Evolutionary conservation across 2,888 invertebrate species (phyloP).

Genomic region (Aspidiotus rigidus): DNA sequence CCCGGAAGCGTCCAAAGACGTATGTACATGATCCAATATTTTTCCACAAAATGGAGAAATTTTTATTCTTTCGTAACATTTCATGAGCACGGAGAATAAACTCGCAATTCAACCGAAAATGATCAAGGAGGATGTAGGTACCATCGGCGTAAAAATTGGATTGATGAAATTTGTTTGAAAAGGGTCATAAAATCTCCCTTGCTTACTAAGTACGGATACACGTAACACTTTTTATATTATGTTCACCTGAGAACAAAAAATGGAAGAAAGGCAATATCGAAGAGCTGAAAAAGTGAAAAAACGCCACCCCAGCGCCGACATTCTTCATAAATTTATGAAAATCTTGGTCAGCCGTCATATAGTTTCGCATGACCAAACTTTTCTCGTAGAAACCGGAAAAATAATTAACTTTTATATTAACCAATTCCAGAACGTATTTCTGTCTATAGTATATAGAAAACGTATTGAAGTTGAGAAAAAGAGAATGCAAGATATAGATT

Average conservation of each 20-base stretch:
- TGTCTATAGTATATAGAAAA: slow-evolving; percentile 29
- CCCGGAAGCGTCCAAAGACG: too few species aligned
- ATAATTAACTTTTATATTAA: slow-evolving; percentile 24
- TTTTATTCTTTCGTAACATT: too few species aligned
- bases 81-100: too few species aligned
- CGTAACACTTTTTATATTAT: too few species aligned
- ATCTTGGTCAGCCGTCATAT: slow-evolving; percentile 28
- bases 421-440: slow-evolving; percentile 26
- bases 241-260: slow-evolving; percentile 23
- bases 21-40: too few species aligned
- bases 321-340: slow-evolving; percentile 23
- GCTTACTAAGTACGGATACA: too few species aligned
- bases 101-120: too few species aligned
- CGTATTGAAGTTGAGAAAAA: slow-evolving; percentile 23
- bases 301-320: slow-evolving; percentile 10
- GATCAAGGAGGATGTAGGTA: too few species aligned
- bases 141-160: too few species aligned
- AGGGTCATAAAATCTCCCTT: too few species aligned
- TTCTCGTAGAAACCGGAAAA: slow-evolving; percentile 30
- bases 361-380: slow-evolving; percentile 31
- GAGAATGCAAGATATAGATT: slow-evolving; percentile 24
- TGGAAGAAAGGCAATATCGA: slow-evolving; percentile 22
- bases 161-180: too few species aligned
- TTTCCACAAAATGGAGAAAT: too few species aligned
- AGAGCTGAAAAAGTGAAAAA: slow-evolving; percentile 23